Base-by-base conservation (phyloP, 37 sponge, comb jelly and placozoan species). In the Mnemiopsis leidyi region DNA sequence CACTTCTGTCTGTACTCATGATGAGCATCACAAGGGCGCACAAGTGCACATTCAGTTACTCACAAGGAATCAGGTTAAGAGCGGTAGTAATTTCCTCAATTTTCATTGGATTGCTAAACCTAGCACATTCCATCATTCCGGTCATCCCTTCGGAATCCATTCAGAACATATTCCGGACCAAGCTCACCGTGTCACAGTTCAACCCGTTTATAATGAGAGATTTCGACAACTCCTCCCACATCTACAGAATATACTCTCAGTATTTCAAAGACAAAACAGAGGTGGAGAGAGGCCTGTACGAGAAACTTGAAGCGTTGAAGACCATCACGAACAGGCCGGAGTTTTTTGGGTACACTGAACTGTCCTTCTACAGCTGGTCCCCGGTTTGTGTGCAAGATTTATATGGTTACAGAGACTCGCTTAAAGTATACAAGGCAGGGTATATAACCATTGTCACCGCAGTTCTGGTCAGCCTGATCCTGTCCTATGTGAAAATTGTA, bases 361-460 rank as follows among this genome's bases (percentile, higher is more conserved):
- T 79, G 23, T 79, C 82, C 7, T 36, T 34, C 36, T 79, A 79
- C 82, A 79, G 82, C 23, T 79, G 82, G 82, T 79, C 82, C 23
- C 82, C 82, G 13, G 82, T 79, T 5, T 79, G 82, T 23, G 37
- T 79, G 7, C 82, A 32, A 36, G 82, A 79, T 38, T 36, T 79
- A 16, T 79, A 23, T 23, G 73, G 73, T 3, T 71, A 29, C 26
- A 71, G 73, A 71, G 73, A 71, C 9, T 61, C 68, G 18, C 68
- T 61, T 21, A 9, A 18, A 61, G 68, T 18, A 21, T 61, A 61
- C 68, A 61, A 61, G 18, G 18, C 18, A 61, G 9, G 68, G 18
- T 61, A 61, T 18, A 61, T 61, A 9, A 61, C 68, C 18, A 18
- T 61, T 61, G 18, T 61, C 9, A 21, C 18, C 68, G 68, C 68